phyloP scores from a whole-genome alignment of 2,797 vertebrate species.

The Coccyzus lansbergi region DNA sequence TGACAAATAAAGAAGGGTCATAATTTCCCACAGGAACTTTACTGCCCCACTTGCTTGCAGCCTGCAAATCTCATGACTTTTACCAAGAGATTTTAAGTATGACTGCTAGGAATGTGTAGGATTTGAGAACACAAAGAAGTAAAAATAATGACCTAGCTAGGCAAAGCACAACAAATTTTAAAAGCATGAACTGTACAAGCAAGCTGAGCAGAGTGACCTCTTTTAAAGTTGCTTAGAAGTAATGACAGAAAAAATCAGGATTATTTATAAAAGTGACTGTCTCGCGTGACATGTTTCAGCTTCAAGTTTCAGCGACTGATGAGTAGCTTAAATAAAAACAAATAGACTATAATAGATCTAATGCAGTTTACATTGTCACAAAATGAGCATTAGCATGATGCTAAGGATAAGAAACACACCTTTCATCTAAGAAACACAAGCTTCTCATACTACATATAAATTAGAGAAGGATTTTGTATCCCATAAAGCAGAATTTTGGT shows the following conservation, averaged over 20 bases:
- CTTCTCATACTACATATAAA: neutral
- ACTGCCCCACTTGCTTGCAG: neutral
- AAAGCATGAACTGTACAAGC: neutral
- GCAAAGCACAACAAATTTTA: neutral
- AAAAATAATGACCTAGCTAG: neutral
- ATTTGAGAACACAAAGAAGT: neutral
- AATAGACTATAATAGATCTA: neutral
- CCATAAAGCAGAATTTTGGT: slow-evolving; percentile 2
- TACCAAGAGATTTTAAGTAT: neutral
- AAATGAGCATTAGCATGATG: neutral
- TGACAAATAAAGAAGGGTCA: neutral
- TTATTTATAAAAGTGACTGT: neutral
- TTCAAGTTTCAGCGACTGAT: neutral
- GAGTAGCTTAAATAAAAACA: neutral
- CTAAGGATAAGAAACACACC: neutral
- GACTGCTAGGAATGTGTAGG: neutral
- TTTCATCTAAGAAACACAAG: neutral
- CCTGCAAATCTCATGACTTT: neutral
- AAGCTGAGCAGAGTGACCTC: neutral
- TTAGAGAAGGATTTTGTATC: neutral
- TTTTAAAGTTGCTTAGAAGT: neutral
- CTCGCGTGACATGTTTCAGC: neutral
- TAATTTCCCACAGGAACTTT: neutral
- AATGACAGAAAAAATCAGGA: neutral
- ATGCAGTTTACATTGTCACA: neutral